These are phyloP conservation scores for mouse (Mus musculus) DNA, from an alignment of 2,113 vertebrate genomes.

Conservation along the genomic window DNA sequence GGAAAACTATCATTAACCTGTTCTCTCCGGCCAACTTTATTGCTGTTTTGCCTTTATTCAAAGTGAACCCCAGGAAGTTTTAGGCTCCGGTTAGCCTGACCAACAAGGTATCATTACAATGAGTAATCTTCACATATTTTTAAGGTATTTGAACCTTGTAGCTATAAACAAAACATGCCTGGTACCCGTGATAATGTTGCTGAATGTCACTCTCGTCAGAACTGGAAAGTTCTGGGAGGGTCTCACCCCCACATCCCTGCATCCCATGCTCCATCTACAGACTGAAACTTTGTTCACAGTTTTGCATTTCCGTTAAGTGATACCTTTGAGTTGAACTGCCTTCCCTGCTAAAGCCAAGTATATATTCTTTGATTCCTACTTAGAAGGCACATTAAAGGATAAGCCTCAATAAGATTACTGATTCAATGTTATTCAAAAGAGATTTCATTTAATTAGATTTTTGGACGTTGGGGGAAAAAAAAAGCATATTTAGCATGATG, in stretches of 20 bases:
- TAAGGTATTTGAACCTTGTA: background rate
- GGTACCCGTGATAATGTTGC: background rate
- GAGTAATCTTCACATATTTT: background rate
- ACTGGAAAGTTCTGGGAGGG: background rate
- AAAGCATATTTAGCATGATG: conserved; percentile 41
- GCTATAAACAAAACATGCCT: background rate
- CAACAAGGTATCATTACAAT: conserved; percentile 5
- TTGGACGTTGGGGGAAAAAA: conserved; percentile 30
- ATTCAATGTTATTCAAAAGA: conserved; percentile 60
- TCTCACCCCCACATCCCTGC: background rate
- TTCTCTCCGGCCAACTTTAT: background rate
- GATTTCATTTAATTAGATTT: conserved; percentile 70
- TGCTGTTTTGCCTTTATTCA: background rate
- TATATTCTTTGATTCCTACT: conserved; percentile 66
- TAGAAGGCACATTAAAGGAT: conserved; percentile 55
- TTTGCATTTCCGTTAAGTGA: conserved; percentile 24
- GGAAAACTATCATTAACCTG: conserved; percentile 10
- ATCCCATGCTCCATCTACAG: background rate
- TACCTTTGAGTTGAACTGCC: conserved; percentile 1
- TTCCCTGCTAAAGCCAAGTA: conserved; percentile 31
- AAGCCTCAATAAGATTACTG: conserved; percentile 8
- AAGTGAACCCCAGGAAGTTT: conserved; percentile 21
- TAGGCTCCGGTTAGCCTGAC: background rate
- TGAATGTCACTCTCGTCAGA: background rate
- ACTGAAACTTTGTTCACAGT: background rate